These are phyloP conservation scores for Bombus impatiens DNA, from an alignment of 1,140 invertebrate species.

Conservation along the genomic window DNA sequence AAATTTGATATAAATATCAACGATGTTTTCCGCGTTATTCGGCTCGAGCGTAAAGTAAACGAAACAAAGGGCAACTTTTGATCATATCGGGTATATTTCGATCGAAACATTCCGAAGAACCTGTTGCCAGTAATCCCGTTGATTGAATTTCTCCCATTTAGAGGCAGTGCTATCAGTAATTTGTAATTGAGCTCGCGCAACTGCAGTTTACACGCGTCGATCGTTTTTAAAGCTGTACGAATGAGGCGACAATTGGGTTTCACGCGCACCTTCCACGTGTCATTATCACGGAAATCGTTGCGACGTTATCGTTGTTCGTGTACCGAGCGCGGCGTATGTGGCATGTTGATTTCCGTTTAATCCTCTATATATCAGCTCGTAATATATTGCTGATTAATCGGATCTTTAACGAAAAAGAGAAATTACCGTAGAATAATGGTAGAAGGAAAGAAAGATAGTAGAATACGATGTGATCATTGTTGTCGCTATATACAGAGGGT, in stretches of 20 bases:
- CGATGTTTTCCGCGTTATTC: too few species aligned
- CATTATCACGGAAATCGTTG: conserved; percentile 2
- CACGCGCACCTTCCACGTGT: conserved; percentile 13
- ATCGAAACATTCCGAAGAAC: conserved; percentile 44
- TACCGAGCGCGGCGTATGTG: neutral
- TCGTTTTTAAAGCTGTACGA: conserved; percentile 6
- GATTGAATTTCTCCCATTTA: conserved; percentile 40
- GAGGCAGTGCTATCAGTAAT: neutral
- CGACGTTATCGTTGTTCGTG: neutral
- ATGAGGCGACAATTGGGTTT: neutral
- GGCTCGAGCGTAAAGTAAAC: neutral
- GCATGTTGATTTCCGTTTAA: conserved; percentile 18
- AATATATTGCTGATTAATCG: neutral
- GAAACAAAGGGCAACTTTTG: conserved; percentile 8
- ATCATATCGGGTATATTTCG: conserved; percentile 18
- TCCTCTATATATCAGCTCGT: neutral
- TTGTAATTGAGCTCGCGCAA: neutral
- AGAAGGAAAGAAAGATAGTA: neutral
- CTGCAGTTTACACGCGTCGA: neutral
- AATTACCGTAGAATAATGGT: neutral
- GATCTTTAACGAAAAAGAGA: neutral
- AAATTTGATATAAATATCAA: neutral
- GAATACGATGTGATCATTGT: neutral
- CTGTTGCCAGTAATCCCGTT: conserved; percentile 60
- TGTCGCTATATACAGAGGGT: neutral